phyloP scores from a whole-genome alignment of 2,797 vertebrate genomes.

The Pterois miles region DNA sequence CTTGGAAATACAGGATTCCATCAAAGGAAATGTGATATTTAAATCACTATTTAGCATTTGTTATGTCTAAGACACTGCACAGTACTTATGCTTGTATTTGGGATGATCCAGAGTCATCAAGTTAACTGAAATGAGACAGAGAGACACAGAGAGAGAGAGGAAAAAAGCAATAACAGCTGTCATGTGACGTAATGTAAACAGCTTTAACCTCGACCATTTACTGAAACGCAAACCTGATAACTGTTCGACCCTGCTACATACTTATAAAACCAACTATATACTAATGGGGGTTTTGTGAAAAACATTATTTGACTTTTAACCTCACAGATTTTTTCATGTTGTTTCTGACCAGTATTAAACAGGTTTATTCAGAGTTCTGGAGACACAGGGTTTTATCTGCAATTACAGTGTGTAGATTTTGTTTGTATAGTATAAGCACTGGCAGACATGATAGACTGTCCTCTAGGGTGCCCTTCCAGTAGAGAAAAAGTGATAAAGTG shows the following conservation, averaged over 20 bases:
- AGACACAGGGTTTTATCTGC: neutral
- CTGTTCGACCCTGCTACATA: neutral
- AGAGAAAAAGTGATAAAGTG: too few relatives aligned
- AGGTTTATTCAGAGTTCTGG: neutral
- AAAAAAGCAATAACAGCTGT: conserved; percentile 10
- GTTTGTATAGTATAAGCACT: neutral
- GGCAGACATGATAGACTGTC: too few relatives aligned
- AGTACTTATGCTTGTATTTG: neutral
- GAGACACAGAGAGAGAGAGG: neutral
- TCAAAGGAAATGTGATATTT: neutral
- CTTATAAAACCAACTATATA: neutral
- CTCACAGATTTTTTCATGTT: neutral
- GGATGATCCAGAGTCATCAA: neutral
- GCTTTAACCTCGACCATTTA: neutral
- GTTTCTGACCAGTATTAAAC: neutral
- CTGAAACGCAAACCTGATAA: neutral
- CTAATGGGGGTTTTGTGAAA: neutral
- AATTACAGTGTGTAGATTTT: neutral
- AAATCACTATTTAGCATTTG: neutral
- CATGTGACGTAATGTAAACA: neutral
- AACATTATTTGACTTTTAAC: neutral
- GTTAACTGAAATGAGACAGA: neutral
- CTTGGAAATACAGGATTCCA: neutral
- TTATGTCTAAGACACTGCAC: neutral
- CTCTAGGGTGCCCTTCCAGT: too few relatives aligned